A percentile compares a stretch with the other conserved stretches of the same genome.
These are phyloP conservation scores for Cyrtorhinus lividipennis DNA, from an alignment of 1,140 invertebrate genomes.

Conservation along the genomic window DNA sequence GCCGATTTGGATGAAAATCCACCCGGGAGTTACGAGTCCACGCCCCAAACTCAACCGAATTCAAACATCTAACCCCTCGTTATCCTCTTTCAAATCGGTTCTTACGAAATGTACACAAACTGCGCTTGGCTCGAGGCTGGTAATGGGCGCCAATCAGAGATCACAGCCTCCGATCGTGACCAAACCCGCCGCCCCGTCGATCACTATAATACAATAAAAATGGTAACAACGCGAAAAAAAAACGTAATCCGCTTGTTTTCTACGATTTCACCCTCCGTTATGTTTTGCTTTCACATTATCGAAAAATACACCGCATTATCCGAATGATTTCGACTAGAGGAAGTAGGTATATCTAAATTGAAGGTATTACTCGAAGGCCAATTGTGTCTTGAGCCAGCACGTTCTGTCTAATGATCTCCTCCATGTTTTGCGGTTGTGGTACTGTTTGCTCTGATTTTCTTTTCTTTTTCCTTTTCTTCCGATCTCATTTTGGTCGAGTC, in stretches of 20 bases:
- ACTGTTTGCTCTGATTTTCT: conserved; percentile 14
- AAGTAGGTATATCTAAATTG: not conserved
- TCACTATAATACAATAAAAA: conserved; percentile 11
- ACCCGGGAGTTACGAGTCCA: not conserved
- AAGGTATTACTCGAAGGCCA: not conserved
- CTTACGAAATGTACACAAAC: not conserved
- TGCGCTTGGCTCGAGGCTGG: not conserved
- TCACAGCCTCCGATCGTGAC: not conserved
- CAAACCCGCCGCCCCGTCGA: not conserved
- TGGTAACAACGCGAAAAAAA: conserved; percentile 13
- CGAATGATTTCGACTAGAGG: not conserved
- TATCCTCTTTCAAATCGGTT: not conserved
- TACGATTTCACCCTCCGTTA: conserved; percentile 10
- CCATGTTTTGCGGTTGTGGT: conserved; percentile 14
- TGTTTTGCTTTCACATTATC: conserved; percentile 14
- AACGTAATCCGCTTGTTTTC: conserved; percentile 1
- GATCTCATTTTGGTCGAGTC: too few relatives aligned
- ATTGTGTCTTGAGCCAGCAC: conserved; percentile 3
- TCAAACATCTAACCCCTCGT: not conserved
- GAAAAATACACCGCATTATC: conserved; percentile 3
- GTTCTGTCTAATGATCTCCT: conserved; percentile 2
- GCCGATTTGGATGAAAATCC: too few relatives aligned
- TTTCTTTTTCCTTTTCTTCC: conserved; percentile 3
- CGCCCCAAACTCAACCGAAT: not conserved
- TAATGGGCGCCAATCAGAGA: not conserved